Evolutionary conservation across 2,113 vertebrate genomes (phyloP), one percentile per base, ranked within the genome.

Genomic region (Larimichthys crocea): DNA sequence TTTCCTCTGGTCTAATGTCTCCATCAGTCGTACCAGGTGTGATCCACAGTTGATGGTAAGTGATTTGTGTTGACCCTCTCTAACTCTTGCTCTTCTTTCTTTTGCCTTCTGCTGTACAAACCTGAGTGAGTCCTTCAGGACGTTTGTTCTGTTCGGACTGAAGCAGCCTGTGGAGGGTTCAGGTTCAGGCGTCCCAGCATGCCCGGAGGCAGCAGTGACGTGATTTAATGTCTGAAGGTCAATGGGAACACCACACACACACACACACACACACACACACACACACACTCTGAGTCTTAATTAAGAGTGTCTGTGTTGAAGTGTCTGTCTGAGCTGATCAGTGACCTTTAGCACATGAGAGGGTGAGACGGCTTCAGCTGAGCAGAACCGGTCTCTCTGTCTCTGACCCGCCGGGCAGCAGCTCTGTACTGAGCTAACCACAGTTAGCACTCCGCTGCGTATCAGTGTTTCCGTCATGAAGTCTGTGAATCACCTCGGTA

Each of bases 151-250:
- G 31, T 35, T 35, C 31, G 31, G 31, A 35, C 31, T 35, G 6
- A 35, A 42, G 20, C 19, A 12, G 17, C 10, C 50, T 78, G 29
- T 26, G 26, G 24, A 59, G 74, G 4, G 1, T 1, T 64, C 68
- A 42, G 19, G 53, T 74, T 74, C 57, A 66, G 42, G 24, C 17
- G 0, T 74, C 78, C 74, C 83, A 82, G 74, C 16, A 79, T 70
- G 80, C 57, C 53, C 7, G 2, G 65, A 59, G 61, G 74, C 64
- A 59, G 15, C 59, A 2, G 62, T 55, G 63, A 44, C 68, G 70
- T 65, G 57, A 76, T 71, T 82, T 24, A 66, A 17, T 52, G 19
- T 77, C 1, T 65, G 79, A 85, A 85, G 82, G 82, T 85, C 52
- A 42, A 12, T 4, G 3, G 40, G 48, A 66, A 63, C 74, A 74